A percentile compares a stretch with the other conserved stretches of the same genome.
Evolutionary conservation across 1,140 invertebrate species (phyloP).

Genomic region (Mizuhopecten yessoensis): DNA sequence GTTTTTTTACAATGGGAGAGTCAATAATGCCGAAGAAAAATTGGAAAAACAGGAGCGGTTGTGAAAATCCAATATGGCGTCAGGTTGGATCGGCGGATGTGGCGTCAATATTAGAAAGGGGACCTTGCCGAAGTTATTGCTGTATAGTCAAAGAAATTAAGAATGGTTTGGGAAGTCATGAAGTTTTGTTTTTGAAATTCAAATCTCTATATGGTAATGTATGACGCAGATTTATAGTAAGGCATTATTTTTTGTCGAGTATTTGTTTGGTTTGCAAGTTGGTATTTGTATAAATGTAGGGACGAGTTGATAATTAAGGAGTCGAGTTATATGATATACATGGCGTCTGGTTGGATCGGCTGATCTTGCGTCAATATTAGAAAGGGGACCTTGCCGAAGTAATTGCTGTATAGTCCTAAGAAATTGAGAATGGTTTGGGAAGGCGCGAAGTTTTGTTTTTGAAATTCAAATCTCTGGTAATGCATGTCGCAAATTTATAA

Average conservation of each 20-base stretch:
- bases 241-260: too few species aligned
- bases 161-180: not conserved
- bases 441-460: not conserved
- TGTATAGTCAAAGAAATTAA: not conserved
- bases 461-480: not conserved
- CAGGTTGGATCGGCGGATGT: not conserved
- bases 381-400: not conserved
- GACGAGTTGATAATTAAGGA: too few species aligned
- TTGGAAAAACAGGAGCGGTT: not conserved
- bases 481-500: not conserved
- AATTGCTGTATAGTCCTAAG: not conserved
- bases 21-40: not conserved
- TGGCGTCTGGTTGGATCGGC: not conserved
- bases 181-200: not conserved
- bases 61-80: slow-evolving; percentile 23
- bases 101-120: not conserved
- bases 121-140: not conserved
- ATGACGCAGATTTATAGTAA: not conserved
- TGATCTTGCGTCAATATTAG: not conserved
- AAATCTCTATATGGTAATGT: not conserved
- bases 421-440: not conserved
- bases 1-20: not conserved
- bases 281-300: too few species aligned
- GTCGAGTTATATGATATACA: too few species aligned
- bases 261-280: too few species aligned